Evolutionary conservation across 2,113 vertebrate genomes (phyloP).

Genomic region (Triplophysa rosa): DNA sequence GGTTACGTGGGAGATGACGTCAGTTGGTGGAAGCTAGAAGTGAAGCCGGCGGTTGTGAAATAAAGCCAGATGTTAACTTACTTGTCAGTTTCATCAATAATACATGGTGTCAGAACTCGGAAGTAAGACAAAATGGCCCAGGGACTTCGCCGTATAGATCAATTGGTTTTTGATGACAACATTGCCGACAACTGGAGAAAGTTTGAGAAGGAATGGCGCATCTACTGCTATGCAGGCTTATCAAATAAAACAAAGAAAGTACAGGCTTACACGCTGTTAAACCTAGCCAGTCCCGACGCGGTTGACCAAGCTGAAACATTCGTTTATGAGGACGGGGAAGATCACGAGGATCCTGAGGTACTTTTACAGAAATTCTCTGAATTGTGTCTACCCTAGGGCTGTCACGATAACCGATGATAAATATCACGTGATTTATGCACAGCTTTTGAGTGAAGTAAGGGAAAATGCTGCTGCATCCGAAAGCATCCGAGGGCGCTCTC

Average conservation of each 20-base stretch:
- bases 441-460: no score
- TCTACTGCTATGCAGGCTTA: constrained; percentile 26
- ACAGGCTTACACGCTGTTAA: constrained; percentile 24
- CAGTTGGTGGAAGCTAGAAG: no score
- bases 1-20: no score
- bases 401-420: no score
- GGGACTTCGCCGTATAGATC: background rate
- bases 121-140: background rate
- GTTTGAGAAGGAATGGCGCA: constrained; percentile 24
- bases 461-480: no score
- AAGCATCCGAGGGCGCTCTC: no score
- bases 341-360: constrained; percentile 13
- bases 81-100: no score
- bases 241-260: constrained; percentile 36
- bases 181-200: constrained; percentile 28
- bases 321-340: background rate
- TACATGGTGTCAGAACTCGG: constrained; percentile 12
- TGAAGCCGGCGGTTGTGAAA: no score
- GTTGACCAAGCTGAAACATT: background rate
- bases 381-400: no score
- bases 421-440: no score
- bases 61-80: no score
- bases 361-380: background rate
- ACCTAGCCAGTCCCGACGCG: background rate
- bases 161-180: constrained; percentile 14